Conservation (phyloP, 2,797 vertebrate species). For the Muraenolepis orangiensis region DNA sequence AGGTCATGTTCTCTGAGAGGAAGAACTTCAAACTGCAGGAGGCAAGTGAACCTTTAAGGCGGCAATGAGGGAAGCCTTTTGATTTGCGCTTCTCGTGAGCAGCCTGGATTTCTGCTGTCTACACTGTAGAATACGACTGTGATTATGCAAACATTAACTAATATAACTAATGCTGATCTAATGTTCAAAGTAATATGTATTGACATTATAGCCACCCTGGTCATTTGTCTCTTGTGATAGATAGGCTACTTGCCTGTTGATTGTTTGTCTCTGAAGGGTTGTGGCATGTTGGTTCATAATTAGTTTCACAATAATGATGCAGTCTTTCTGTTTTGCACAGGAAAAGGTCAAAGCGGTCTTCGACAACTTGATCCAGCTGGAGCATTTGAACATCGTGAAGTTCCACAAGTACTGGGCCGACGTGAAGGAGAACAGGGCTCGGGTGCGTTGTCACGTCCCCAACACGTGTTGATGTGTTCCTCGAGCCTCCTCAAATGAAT, state of each 20-base stretch:
- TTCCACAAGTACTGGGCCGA: slow-evolving; percentile 99
- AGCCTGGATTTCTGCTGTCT: neutral
- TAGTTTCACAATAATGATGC: neutral
- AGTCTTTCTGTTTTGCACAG: slow-evolving; percentile 56
- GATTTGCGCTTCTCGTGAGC: neutral
- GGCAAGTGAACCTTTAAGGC: slow-evolving; percentile 62
- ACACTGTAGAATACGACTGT: neutral
- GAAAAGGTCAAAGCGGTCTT: slow-evolving; percentile 98
- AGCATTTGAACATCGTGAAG: slow-evolving; percentile 98
- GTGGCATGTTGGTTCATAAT: neutral
- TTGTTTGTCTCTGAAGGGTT: neutral
- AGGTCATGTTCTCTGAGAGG: slow-evolving; percentile 96
- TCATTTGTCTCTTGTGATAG: neutral
- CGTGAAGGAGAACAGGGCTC: slow-evolving; percentile 92
- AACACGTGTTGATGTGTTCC: neutral
- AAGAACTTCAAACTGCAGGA: slow-evolving; percentile 98
- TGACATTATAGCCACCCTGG: too few species aligned
- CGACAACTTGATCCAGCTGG: slow-evolving; percentile 98
- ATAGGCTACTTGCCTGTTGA: neutral
- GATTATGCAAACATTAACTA: neutral
- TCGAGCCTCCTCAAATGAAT: neutral
- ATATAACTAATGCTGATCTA: neutral
- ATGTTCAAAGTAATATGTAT: neutral
- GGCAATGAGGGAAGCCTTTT: neutral
- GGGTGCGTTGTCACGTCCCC: slow-evolving; percentile 73